Evolutionary conservation across 2,888 invertebrate genomes (phyloP).

Genomic region (Lordiphosa andalusiaca): DNA sequence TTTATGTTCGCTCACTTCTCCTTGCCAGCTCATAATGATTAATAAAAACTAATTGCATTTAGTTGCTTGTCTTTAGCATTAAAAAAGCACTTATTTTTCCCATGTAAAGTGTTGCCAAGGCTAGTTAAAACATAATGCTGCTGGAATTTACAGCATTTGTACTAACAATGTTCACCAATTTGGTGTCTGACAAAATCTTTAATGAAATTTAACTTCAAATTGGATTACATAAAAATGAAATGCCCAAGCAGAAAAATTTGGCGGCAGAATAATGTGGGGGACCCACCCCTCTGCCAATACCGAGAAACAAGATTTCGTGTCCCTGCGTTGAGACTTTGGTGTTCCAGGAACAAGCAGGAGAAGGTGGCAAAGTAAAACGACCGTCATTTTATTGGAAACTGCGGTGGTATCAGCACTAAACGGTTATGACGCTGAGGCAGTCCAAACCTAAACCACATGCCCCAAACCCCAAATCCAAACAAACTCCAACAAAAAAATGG

Average conservation of each 20-base stretch:
- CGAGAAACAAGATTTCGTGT: constrained; percentile 14
- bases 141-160: no score
- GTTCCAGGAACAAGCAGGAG: constrained; percentile 7
- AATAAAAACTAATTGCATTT: no score
- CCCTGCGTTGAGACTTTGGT: constrained; percentile 12
- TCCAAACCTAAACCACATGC: constrained; percentile 13
- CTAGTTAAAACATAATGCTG: no score
- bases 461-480: constrained; percentile 43
- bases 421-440: constrained; percentile 57
- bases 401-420: constrained; percentile 55
- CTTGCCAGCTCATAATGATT: no score
- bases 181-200: constrained; percentile 28
- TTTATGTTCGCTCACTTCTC: no score
- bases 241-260: constrained; percentile 28
- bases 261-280: constrained; percentile 17
- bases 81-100: no score
- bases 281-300: constrained; percentile 3
- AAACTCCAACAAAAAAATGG: constrained; percentile 54
- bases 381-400: constrained; percentile 50
- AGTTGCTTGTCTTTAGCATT: no score
- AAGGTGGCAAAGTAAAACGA: constrained; percentile 26
- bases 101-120: no score
- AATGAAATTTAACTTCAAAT: constrained; percentile 59
- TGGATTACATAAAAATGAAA: constrained; percentile 56
- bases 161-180: neutral